phyloP scores from a whole-genome alignment of 1,140 invertebrate genomes.

The Drosophila grimshawi region DNA sequence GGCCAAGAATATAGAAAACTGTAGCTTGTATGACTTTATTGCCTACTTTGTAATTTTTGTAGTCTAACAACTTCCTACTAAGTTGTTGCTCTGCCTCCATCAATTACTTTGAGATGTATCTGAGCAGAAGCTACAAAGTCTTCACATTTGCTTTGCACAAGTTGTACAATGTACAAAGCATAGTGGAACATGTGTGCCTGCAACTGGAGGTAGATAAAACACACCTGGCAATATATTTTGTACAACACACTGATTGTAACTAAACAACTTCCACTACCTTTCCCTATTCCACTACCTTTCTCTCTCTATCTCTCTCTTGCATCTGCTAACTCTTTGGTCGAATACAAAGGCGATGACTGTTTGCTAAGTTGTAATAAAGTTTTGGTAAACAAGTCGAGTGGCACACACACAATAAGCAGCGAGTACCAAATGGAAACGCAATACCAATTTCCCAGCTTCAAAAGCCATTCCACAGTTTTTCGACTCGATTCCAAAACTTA shows the following conservation, averaged over 20 bases:
- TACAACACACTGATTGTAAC: conserved; percentile 75
- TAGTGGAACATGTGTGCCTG: conserved; percentile 30
- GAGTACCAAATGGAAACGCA: conserved; percentile 32
- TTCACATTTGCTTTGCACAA: conserved; percentile 25
- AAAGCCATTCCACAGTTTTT: neutral
- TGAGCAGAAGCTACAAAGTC: conserved; percentile 15
- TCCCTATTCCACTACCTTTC: neutral
- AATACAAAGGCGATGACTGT: conserved; percentile 79
- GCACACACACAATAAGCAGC: conserved; percentile 30
- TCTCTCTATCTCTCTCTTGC: neutral
- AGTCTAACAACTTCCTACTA: conserved; percentile 9
- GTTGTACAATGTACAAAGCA: conserved; percentile 27
- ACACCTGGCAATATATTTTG: conserved; percentile 34
- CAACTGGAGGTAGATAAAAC: conserved; percentile 5
- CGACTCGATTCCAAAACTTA: conserved; percentile 54
- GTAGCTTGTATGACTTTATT: neutral
- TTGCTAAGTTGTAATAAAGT: conserved; percentile 82
- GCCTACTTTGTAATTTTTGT: neutral
- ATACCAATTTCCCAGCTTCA: conserved; percentile 23
- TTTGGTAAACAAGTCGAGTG: conserved; percentile 70
- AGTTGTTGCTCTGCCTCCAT: neutral
- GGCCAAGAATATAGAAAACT: neutral
- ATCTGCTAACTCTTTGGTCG: conserved; percentile 10
- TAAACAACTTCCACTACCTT: conserved; percentile 19
- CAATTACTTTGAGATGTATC: conserved; percentile 20